phyloP scores from a whole-genome alignment of 2,888 invertebrate genomes.

The Encarsia formosa region DNA sequence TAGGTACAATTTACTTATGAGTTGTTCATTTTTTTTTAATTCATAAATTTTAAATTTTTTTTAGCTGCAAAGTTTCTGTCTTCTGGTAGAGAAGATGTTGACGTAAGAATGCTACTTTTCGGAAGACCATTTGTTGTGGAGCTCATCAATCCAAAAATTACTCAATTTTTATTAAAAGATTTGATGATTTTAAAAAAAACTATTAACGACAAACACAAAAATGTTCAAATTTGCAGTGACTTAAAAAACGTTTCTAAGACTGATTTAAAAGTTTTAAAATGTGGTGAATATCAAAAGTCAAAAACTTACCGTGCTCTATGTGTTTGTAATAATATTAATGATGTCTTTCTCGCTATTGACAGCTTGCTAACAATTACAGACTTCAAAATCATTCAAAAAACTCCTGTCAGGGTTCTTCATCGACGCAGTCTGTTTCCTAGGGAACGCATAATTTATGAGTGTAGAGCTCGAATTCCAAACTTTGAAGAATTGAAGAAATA shows the following conservation, averaged over 20 bases:
- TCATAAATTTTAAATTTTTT: not conserved
- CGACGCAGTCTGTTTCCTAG: constrained; percentile 72
- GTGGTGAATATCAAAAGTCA: constrained; percentile 82
- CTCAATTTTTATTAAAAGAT: constrained; percentile 53
- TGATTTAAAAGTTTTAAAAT: constrained; percentile 68
- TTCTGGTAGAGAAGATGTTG: constrained; percentile 95
- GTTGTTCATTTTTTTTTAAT: not conserved
- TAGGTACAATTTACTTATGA: constrained; percentile 37
- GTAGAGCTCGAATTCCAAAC: constrained; percentile 55
- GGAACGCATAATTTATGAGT: constrained; percentile 62
- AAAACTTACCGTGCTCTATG: constrained; percentile 86
- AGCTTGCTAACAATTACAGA: constrained; percentile 56
- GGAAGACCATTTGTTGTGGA: constrained; percentile 94
- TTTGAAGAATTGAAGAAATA: constrained; percentile 32
- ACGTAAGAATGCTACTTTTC: constrained; percentile 86
- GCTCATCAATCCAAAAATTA: constrained; percentile 64
- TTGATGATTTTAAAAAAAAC: constrained; percentile 58
- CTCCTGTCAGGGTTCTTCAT: constrained; percentile 88
- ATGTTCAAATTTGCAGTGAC: constrained; percentile 59
- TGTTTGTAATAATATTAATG: constrained; percentile 52
- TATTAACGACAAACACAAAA: constrained; percentile 57
- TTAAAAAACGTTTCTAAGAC: constrained; percentile 64
- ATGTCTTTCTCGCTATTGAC: constrained; percentile 52
- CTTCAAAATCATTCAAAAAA: constrained; percentile 71
- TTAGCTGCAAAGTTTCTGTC: constrained; percentile 72